Evolutionary conservation across 2,888 invertebrate species (phyloP), one percentile per base, ranked within the genome.

Genomic region (Caprella mutica): DNA sequence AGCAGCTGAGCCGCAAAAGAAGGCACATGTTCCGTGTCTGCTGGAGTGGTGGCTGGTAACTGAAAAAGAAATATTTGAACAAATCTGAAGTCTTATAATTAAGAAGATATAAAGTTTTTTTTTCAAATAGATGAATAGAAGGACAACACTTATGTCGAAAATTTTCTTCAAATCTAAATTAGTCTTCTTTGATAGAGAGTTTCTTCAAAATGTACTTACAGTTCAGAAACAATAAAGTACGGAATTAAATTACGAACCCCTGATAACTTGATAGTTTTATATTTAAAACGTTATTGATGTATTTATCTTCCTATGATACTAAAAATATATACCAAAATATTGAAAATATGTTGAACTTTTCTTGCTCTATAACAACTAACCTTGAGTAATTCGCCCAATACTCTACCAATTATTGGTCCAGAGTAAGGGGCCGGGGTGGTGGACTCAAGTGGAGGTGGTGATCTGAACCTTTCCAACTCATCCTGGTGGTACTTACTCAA

Each of bases 1-100:
- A 64, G 59, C 55, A 52, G 56, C 56, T 58, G 56, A 14, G 64
- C 64, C 9, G 64, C 64, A 23, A 64, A 64, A 19, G 64, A 64
- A 1, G 64, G 64, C 3, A 64, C 64, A 44, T 64, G 59, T 48
- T 64, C 64, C 14, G 59, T 60, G 46, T 64, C 57, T 12, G 64
- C 57, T 1, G 55, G 55, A 4, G 58, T 64, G 53, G 53, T 33
- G 5, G 51, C 17, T 14, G 52, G 5, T 14, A 64, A 38, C 64
- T 64, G 59, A 9, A 14, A n/a, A n/a, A n/a, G n/a, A n/a, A n/a
- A n/a, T n/a, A n/a, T n/a, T n/a, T n/a, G n/a, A n/a, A n/a, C n/a
- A n/a, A n/a, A n/a, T n/a, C n/a, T n/a, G n/a, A n/a, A n/a, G n/a
- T n/a, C n/a, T n/a, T n/a, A n/a, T n/a, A n/a, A n/a, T n/a, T n/a